phyloP scores from a whole-genome alignment of 2,888 invertebrate genomes.

The Abscondita cerata region DNA sequence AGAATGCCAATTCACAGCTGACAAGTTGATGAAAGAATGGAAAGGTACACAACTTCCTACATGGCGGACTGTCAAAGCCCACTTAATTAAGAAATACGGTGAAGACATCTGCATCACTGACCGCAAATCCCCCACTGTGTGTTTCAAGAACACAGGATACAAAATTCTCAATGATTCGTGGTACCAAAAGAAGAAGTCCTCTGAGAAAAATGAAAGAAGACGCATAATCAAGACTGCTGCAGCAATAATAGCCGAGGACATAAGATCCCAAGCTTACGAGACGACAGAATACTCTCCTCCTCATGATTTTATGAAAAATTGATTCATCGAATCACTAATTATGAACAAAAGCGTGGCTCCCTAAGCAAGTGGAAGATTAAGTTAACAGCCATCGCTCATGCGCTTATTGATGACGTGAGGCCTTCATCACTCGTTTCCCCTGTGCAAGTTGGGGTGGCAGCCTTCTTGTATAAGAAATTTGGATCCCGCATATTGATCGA shows the following conservation, averaged over 20 bases:
- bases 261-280: too few species aligned
- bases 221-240: neutral
- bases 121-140: neutral
- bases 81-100: too few species aligned
- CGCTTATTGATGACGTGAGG: neutral
- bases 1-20: neutral
- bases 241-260: neutral
- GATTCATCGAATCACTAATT: neutral
- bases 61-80: neutral
- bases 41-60: neutral
- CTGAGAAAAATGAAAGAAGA: too few species aligned
- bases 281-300: neutral
- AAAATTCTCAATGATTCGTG: too few species aligned
- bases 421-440: neutral
- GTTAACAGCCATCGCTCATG: neutral
- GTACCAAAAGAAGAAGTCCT: neutral
- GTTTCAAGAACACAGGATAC: neutral
- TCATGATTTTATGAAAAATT: neutral
- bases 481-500: neutral
- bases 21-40: neutral
- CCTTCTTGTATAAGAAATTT: neutral
- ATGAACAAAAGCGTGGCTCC: neutral
- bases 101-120: neutral
- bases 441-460: neutral
- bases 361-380: neutral